Evolutionary conservation across 1,140 invertebrate species (phyloP), one percentile per base, ranked within the genome.

Genomic region (Lepidurus packardi): DNA sequence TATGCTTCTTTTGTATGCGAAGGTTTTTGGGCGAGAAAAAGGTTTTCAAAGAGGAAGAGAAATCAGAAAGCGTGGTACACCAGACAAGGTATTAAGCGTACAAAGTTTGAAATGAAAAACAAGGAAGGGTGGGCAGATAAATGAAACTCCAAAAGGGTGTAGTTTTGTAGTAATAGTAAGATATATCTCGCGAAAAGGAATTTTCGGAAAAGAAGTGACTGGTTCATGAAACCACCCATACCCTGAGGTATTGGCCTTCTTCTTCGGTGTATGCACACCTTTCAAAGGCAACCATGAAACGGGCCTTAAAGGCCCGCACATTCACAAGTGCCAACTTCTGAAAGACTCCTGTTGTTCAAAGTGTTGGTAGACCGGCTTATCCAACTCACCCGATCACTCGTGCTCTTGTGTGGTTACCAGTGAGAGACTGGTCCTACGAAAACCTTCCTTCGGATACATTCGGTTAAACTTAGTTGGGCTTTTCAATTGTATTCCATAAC

Each of bases 221-320:
- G 8, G 53, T 65, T 65, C 21, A 65, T 16, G 53, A 65, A 65
- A 65, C 53, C 53, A 65, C 53, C 53, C 53, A 65, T 65, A 65
- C 53, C 53, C 53, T 65, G 53, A 65, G 53, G 53, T 65, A 65
- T 21, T 65, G 53, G 53, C 53, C 53, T 65, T 65, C 53, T 65
- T 65, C 53, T 65, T 65, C 21, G 53, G 53, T 65, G 53, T 65
- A 21, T 21, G 21, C 53, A 13, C 53, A 65, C 53, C 53, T 65
- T 65, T 65, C 53, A 65, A 65, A 65, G 53, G 53, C 53, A 65
- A 65, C 53, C 53, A 65, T 65, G 53, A 65, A 65, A 65, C 53
- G 53, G 21, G 53, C 53, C 53, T 65, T 65, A 65, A 65, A 65
- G 53, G 53, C 53, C 53, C 53, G 53, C 53, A 65, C 53, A 65